These are phyloP conservation scores for Smutsia gigantea DNA, from an alignment of 2,797 vertebrate genomes.

Conservation along the genomic window DNA sequence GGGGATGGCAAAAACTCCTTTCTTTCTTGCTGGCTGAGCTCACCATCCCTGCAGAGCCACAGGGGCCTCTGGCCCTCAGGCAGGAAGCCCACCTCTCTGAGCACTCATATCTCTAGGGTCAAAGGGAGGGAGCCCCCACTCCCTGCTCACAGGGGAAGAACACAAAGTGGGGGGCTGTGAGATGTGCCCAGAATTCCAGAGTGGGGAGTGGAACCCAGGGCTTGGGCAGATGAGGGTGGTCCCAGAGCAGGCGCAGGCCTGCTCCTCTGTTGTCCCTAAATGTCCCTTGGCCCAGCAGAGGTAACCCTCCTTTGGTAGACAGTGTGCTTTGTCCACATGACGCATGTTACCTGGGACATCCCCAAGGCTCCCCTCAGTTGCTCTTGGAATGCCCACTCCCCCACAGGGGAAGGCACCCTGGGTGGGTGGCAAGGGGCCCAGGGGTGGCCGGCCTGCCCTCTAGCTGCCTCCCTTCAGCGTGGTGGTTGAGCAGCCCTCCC, in stretches of 20 bases:
- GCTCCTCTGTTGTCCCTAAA: neutral
- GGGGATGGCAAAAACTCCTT: neutral
- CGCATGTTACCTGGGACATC: neutral
- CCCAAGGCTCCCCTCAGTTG: neutral
- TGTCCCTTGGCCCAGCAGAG: neutral
- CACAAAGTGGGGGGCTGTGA: neutral
- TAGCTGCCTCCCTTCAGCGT: neutral
- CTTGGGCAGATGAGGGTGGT: neutral
- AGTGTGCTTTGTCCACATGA: neutral
- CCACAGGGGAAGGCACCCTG: neutral
- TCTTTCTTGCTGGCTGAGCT: neutral
- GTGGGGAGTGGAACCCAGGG: neutral
- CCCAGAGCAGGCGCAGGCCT: neutral
- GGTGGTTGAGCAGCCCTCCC: accelerated
- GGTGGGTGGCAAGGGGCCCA: neutral
- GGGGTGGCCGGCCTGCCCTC: neutral
- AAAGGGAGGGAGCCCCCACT: neutral
- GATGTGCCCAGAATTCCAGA: neutral
- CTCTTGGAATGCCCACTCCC: neutral
- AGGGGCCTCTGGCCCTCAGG: accelerated
- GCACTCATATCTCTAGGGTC: too few species aligned
- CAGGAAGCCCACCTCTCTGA: too few species aligned
- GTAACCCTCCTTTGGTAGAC: neutral
- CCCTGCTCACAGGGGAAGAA: neutral
- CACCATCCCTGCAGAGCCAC: neutral